Base-by-base conservation (phyloP, 2,113 vertebrate species). In the Caracal caracal region DNA sequence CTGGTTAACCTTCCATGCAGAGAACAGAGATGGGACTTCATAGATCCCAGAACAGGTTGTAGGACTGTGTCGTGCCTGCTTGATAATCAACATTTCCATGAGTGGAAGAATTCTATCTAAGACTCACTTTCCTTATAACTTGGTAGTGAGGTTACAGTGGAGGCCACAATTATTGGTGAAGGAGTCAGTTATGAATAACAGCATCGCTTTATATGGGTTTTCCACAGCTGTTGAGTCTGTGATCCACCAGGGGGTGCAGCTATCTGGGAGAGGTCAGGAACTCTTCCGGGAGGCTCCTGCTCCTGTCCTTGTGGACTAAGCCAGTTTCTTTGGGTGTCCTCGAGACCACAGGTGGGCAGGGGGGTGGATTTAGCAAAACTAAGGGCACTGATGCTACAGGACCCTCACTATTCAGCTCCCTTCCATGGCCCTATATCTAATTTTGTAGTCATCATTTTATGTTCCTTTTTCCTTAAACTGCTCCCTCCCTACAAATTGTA, bases 391-490 rank as follows among this genome's bases (percentile, higher is more conserved):
- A 35, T 43, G 56, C 10, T 43, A 88, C 13, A 6, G 1, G 12
- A 56, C 26, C 56, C 5, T 24, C 65, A 17, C 81, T 33, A 20
- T 63, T 92, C 47, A 28, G 66, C 47, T 28, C 40, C 78, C 47
- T 89, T 51, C 35, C 24, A 24, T 16, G 12, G 37, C 26, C 53
- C 30, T 15, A 17, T 28, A 35, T 16, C 73, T 96, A 61, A 76
- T 86, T 93, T 86, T 90, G 84, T 37, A 28, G 75, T 80, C 78
- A 84, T 76, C 40, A 63, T 53, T 92, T 92, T 85, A 70, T 51
- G 30, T 75, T 76, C 16, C 20, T 80, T 95, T 84, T 37, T 73
- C 53, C 80, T 93, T 94, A 88, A 93, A 66, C 59, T 0, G 10
- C 15, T 68, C 22, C 40, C 20, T 94, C 35, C 16, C n/a, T 53